Evolutionary conservation across 1,140 invertebrate species (phyloP).

Genomic region (Drosophila seguyi): DNA sequence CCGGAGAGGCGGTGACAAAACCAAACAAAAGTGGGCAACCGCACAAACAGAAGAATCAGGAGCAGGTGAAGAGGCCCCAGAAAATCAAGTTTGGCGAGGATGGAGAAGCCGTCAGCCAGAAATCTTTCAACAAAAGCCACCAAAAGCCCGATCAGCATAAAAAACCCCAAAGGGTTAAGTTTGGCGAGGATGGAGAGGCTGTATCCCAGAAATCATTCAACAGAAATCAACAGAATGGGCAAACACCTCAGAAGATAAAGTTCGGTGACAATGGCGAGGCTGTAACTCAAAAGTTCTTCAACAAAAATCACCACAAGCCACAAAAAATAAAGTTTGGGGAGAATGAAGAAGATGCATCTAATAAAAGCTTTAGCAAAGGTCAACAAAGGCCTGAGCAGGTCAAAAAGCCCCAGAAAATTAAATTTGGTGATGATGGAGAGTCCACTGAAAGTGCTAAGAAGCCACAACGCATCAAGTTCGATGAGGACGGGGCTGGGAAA

Average conservation of each 20-base stretch:
- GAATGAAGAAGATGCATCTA: background rate
- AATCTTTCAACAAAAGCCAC: constrained; percentile 21
- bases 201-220: background rate
- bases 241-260: constrained; percentile 65
- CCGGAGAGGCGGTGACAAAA: constrained; percentile 60
- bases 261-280: constrained; percentile 75
- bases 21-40: constrained; percentile 37
- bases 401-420: constrained; percentile 53
- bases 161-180: constrained; percentile 45
- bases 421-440: constrained; percentile 43
- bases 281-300: constrained; percentile 18
- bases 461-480: constrained; percentile 68
- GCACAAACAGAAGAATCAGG: constrained; percentile 17
- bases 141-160: constrained; percentile 30
- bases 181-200: constrained; percentile 27
- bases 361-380: background rate
- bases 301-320: constrained; percentile 32
- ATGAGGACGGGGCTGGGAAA: constrained; percentile 58
- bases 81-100: constrained; percentile 34
- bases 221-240: constrained; percentile 6
- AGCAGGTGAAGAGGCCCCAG: constrained; percentile 37
- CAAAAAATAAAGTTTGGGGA: constrained; percentile 33
- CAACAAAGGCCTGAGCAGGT: background rate
- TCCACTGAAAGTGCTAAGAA: constrained; percentile 42
- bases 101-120: constrained; percentile 5